phyloP scores from a whole-genome alignment of 2,888 invertebrate genomes.

The Phortica okadai region DNA sequence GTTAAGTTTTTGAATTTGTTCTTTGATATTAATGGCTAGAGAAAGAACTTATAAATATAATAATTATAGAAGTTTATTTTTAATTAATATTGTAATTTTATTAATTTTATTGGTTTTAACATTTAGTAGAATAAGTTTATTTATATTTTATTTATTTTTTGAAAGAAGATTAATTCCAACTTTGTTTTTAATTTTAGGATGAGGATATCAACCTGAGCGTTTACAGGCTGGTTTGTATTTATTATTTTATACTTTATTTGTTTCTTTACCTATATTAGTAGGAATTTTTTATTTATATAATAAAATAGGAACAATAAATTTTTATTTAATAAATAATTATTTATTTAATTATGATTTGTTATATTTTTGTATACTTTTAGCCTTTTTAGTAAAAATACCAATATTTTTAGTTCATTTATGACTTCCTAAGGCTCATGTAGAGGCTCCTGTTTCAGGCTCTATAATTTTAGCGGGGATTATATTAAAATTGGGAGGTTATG shows the following conservation, averaged over 20 bases:
- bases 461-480: slow-evolving; percentile 86
- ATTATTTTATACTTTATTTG: slow-evolving; percentile 84
- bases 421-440: slow-evolving; percentile 86
- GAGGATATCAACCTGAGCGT: slow-evolving; percentile 84
- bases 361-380: slow-evolving; percentile 79
- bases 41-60: slow-evolving; percentile 62
- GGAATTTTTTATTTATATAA: slow-evolving; percentile 67
- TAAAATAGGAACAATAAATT: slow-evolving; percentile 77
- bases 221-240: slow-evolving; percentile 82
- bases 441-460: slow-evolving; percentile 84
- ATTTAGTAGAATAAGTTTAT: slow-evolving; percentile 79
- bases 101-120: slow-evolving; percentile 79
- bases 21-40: slow-evolving; percentile 80
- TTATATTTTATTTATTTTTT: slow-evolving; percentile 85
- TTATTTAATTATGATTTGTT: slow-evolving; percentile 71
- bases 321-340: slow-evolving; percentile 78
- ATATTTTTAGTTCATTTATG: slow-evolving; percentile 85
- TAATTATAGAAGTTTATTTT: slow-evolving; percentile 78
- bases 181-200: slow-evolving; percentile 82
- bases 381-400: slow-evolving; percentile 85
- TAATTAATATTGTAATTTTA: slow-evolving; percentile 78
- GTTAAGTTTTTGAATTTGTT: slow-evolving; percentile 80
- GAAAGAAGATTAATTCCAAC: slow-evolving; percentile 83
- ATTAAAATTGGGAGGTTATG: slow-evolving; percentile 85
- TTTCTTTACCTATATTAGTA: slow-evolving; percentile 78